These are phyloP conservation scores for Glaucomys volans DNA, from an alignment of 2,113 vertebrate genomes.

Conservation along the genomic window DNA sequence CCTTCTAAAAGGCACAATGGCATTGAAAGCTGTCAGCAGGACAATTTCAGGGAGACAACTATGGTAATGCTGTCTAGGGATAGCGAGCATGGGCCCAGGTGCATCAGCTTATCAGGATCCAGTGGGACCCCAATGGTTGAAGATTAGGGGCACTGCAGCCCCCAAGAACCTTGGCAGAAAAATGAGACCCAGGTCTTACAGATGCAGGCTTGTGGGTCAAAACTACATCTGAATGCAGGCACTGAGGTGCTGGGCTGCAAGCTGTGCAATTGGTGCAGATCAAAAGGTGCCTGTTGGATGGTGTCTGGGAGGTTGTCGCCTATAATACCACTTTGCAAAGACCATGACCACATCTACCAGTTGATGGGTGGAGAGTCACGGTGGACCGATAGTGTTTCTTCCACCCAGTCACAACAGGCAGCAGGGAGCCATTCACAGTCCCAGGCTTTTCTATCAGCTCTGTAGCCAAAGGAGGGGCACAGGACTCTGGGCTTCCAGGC, in stretches of 20 bases:
- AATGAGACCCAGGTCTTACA: fast-evolving
- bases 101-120: neutral
- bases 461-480: too few species aligned
- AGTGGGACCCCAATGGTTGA: neutral
- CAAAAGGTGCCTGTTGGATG: neutral
- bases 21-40: fast-evolving
- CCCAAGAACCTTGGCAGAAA: neutral
- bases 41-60: neutral
- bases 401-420: fast-evolving
- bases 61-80: neutral
- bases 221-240: fast-evolving
- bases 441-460: too few species aligned
- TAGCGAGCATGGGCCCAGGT: neutral
- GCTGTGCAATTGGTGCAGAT: fast-evolving
- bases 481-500: too few species aligned
- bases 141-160: neutral
- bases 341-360: neutral
- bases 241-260: fast-evolving
- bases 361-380: fast-evolving
- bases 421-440: fast-evolving
- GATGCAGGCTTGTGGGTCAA: fast-evolving
- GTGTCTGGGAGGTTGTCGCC: fast-evolving
- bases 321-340: neutral
- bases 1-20: too few species aligned
- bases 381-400: fast-evolving